Base-by-base conservation (phyloP, 2,888 invertebrate genomes). In the Leptura quadrifasciata region DNA sequence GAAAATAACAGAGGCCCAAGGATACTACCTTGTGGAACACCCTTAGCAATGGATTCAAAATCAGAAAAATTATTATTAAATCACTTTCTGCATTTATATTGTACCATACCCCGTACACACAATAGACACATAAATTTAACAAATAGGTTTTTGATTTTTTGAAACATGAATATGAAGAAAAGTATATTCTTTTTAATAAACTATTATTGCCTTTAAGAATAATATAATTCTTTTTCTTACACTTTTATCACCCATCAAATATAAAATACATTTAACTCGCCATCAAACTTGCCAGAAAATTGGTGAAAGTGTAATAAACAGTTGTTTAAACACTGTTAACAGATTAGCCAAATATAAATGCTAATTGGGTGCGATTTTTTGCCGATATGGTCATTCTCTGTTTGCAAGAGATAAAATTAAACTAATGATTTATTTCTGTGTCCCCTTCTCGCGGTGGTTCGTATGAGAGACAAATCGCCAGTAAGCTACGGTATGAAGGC, bases 381-480 rank as follows among this genome's bases (percentile, higher is more conserved):
- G 76, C 79, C 82, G 80, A 82, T 83, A 81, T 74, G 79, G 75
- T 76, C 69, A 76, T 77, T 82, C 82, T 80, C 84, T 85, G 85
- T 85, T 84, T 84, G 84, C 82, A 82, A 68, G 82, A 85, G 85
- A 85, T 85, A 85, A 85, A 85, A 84, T 84, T 84, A 84, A 82
- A 83, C 79, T 82, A 82, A 85, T 85, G 85, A 85, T 85, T 85
- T 84, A 85, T 83, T 81, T 79, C 72, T 58, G 70, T 81, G 82
- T 78, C 83, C 83, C 82, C 82, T 80, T 75, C 72, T 73, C 76
- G 71, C 67, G 74, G 70, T 71, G 71, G 76, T 65, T 71, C 78
- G 61, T 74, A 63, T 68, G 82, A 80, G 82, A 82, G 82, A 84
- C 81, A 80, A 83, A 85, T 83, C 75, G 83, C 80, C 75, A 76